Conservation (phyloP, 2,797 vertebrate species). For the Propithecus perrieri region DNA sequence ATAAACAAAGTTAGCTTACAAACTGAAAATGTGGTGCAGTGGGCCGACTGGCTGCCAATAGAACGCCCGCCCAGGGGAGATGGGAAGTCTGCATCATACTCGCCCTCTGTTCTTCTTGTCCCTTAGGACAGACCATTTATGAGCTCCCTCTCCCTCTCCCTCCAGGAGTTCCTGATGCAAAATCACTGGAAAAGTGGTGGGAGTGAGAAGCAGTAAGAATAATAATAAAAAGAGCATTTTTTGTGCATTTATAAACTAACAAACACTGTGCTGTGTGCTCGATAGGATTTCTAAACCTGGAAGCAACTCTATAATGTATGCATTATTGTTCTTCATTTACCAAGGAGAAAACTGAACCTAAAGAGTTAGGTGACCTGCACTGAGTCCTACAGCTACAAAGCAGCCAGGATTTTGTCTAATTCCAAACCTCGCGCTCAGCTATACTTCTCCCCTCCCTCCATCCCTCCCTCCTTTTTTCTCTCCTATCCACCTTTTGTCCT, state of each 20-base stretch:
- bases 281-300: not conserved
- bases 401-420: not conserved
- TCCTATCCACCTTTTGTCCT: not conserved
- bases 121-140: not conserved
- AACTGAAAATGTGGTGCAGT: not conserved
- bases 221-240: too few relatives aligned
- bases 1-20: constrained; percentile 57
- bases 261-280: not conserved
- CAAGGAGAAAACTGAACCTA: not conserved
- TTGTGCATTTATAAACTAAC: not conserved
- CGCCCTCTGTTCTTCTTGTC: not conserved
- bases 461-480: not conserved
- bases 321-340: accelerated
- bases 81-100: not conserved
- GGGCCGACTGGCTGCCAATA: not conserved
- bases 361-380: not conserved
- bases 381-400: not conserved
- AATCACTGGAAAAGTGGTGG: not conserved
- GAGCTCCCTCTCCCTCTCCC: not conserved
- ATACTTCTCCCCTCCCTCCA: not conserved
- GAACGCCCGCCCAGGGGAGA: accelerated
- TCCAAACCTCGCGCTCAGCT: not conserved
- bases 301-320: not conserved
- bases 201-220: not conserved
- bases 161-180: not conserved